A percentile compares a stretch with the other conserved stretches of the same genome.
These are phyloP conservation scores for Synergus umbraculus DNA, from an alignment of 2,888 invertebrate genomes.

Conservation along the genomic window DNA sequence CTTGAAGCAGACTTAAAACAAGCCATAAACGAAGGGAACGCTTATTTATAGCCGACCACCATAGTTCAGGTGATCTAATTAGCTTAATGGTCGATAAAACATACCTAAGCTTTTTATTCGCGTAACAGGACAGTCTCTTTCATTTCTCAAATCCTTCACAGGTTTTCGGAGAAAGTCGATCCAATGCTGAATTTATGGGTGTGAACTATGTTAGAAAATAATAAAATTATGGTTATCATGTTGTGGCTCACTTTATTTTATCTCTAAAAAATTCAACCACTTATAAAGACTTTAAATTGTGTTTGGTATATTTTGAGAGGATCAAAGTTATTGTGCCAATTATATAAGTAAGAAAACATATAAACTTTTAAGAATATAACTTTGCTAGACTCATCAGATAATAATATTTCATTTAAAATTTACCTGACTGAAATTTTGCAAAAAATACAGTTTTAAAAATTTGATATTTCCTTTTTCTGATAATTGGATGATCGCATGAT, in stretches of 20 bases:
- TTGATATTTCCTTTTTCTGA: not conserved
- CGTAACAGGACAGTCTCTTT: slow-evolving; percentile 17
- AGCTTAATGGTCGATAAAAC: slow-evolving; percentile 34
- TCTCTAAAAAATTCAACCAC: not conserved
- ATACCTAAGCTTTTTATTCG: slow-evolving; percentile 30
- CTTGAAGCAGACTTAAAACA: slow-evolving; percentile 25
- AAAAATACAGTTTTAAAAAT: not conserved
- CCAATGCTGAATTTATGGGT: slow-evolving; percentile 10
- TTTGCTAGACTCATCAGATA: too few relatives aligned
- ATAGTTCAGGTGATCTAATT: slow-evolving; percentile 37
- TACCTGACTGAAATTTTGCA: too few relatives aligned
- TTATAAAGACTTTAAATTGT: not conserved
- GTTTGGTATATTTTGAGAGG: not conserved
- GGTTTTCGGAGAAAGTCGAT: slow-evolving; percentile 10
- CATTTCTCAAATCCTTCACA: slow-evolving; percentile 27
- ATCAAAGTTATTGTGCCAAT: not conserved
- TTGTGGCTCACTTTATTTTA: not conserved
- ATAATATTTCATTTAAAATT: too few relatives aligned
- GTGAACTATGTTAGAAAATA: slow-evolving; percentile 12
- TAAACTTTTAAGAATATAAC: not conserved
- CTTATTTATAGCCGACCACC: slow-evolving; percentile 37
- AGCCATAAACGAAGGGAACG: slow-evolving; percentile 34
- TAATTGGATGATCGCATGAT: slow-evolving; percentile 26
- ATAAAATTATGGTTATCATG: slow-evolving; percentile 16
- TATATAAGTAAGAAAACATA: not conserved